phyloP scores from a whole-genome alignment of 2,113 vertebrate species.

The Phylloscopus whistleri region DNA sequence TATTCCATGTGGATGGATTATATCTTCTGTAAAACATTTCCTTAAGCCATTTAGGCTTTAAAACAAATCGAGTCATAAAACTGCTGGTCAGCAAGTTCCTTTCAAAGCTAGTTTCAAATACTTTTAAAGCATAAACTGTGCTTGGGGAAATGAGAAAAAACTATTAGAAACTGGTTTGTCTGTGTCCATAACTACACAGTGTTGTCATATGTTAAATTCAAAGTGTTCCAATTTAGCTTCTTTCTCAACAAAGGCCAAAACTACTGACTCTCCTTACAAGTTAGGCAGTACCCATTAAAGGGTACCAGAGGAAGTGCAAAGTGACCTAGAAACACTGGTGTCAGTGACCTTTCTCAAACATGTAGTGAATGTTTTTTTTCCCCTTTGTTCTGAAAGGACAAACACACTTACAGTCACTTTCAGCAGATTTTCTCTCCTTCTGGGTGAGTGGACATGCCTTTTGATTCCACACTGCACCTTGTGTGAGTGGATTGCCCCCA shows the following conservation, averaged over 20 bases:
- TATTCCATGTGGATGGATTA: slow-evolving; percentile 48
- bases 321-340: neutral
- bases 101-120: slow-evolving; percentile 42
- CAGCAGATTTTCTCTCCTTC: neutral
- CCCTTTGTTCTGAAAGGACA: neutral
- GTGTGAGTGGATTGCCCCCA: accelerated
- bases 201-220: neutral
- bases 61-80: slow-evolving; percentile 62
- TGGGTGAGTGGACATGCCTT: neutral
- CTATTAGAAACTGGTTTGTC: neutral
- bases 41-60: slow-evolving; percentile 53
- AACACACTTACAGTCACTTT: neutral
- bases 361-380: accelerated
- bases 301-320: neutral
- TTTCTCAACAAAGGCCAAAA: neutral
- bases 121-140: slow-evolving; percentile 7
- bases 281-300: neutral
- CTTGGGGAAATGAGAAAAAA: neutral
- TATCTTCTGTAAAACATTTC: slow-evolving; percentile 41
- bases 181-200: neutral
- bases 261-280: neutral
- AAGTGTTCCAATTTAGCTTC: neutral
- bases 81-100: slow-evolving; percentile 53
- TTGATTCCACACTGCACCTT: neutral
- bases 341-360: neutral